Conservation (phyloP, 2,113 vertebrate genomes). For the Oreochromis aureus region DNA sequence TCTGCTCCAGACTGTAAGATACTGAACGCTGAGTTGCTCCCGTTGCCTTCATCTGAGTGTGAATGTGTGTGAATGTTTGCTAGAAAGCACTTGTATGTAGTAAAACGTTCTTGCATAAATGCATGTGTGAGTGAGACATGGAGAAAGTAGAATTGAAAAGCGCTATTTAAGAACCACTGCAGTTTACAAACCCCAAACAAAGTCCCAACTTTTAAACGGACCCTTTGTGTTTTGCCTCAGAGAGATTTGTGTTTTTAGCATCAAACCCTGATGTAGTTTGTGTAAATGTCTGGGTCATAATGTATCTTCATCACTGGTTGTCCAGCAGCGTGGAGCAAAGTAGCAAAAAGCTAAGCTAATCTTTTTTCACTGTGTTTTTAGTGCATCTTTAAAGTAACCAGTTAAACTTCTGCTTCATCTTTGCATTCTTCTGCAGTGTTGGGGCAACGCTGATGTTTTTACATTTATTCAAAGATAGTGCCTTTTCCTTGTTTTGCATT, state of each 20-base stretch:
- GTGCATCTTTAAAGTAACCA: neutral
- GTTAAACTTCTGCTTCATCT: neutral
- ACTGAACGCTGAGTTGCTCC: neutral
- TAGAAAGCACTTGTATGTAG: neutral
- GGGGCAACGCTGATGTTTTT: neutral
- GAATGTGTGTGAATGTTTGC: neutral
- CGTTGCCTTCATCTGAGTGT: neutral
- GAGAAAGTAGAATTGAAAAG: neutral
- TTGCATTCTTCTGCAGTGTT: neutral
- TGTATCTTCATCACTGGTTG: neutral
- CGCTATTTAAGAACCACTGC: neutral
- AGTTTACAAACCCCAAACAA: neutral
- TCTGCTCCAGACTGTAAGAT: neutral
- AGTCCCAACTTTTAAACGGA: neutral
- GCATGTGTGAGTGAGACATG: neutral
- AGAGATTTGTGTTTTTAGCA: neutral
- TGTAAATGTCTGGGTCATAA: neutral
- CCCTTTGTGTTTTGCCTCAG: neutral
- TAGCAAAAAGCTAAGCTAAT: neutral
- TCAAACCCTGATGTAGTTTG: neutral
- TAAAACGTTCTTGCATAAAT: accelerated
- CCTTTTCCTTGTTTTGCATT: neutral
- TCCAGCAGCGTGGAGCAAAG: neutral
- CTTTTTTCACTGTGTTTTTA: neutral
- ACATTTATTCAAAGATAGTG: neutral